Evolutionary conservation across 1,140 invertebrate species (phyloP), one percentile per base, ranked within the genome.

Genomic region (Trichonephila clavata): DNA sequence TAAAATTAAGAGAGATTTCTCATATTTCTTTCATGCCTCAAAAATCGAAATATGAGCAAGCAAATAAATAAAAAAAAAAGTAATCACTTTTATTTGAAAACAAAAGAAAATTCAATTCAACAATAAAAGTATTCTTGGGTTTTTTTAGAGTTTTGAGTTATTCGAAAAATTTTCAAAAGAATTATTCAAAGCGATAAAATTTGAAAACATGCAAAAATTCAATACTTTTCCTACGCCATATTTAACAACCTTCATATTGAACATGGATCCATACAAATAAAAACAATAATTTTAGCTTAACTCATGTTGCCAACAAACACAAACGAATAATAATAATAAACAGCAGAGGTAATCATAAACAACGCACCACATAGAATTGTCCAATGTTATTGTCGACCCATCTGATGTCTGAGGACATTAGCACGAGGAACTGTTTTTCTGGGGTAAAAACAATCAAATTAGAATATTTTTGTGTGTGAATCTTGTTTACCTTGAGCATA

Each of bases 381-480:
- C 24, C 13, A 16, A 77, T 18, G 71, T 77, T 77, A 77, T 77
- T 77, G 71, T 77, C 32, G 71, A 14, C 18, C 71, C 32, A 27
- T 77, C 71, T 77, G 16, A 77, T 77, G 27, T 24, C 16, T 32
- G 18, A 27, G 71, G 71, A 77, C 71, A 39, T 77, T 77, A 77
- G 32, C 71, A 77, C 32, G 18, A 77, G 27, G 18, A 77, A 32
- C 27, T 32, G 14, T 77, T 39, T 50, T 77, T 77, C 27, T 32
- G 32, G 32, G 71, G 27, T 32, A 77, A 77, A 68, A 77, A 77
- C 71, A 77, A 77, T 77, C 71, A 77, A 18, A 14, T 77, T 32
- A 32, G 71, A 16, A 77, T 77, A 77, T 77, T 77, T 77, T 77
- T 77, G 39, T 20, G 39, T 20, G 24, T 32, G 68, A 77, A 3